Evolutionary conservation across 2,797 vertebrate species (phyloP).

Genomic region (Neoniphon sammara): DNA sequence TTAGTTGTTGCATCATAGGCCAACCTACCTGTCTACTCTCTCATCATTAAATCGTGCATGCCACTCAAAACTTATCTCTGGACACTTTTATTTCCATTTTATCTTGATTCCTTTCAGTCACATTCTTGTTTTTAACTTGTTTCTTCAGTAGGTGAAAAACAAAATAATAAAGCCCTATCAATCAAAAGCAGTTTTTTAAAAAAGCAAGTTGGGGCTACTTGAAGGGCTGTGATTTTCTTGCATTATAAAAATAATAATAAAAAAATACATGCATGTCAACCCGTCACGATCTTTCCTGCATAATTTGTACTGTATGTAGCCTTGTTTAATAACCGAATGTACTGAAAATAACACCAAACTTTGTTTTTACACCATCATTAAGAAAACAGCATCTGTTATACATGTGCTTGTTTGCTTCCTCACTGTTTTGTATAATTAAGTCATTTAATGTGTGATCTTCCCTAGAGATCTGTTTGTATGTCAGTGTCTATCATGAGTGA

Average conservation of each 20-base stretch:
- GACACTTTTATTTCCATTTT: conserved; percentile 68
- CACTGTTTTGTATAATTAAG: conserved; percentile 85
- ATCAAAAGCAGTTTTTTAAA: neutral
- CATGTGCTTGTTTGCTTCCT: conserved; percentile 80
- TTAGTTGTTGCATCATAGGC: conserved; percentile 62
- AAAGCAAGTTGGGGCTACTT: conserved; percentile 74
- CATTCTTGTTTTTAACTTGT: conserved; percentile 57
- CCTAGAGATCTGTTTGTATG: conserved; percentile 58
- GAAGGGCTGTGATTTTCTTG: conserved; percentile 84
- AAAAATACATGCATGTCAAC: conserved; percentile 81
- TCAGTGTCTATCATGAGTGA: conserved; percentile 70
- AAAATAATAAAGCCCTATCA: neutral
- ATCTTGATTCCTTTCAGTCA: conserved; percentile 80
- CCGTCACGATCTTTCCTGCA: conserved; percentile 70
- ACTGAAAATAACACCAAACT: conserved; percentile 72
- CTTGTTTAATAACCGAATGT: conserved; percentile 84
- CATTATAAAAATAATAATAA: conserved; percentile 46
- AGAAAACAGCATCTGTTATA: conserved; percentile 41
- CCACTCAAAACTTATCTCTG: conserved; percentile 82
- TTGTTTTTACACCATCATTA: conserved; percentile 78
- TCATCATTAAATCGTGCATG: conserved; percentile 86
- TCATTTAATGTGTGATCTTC: conserved; percentile 75
- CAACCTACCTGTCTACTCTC: conserved; percentile 77
- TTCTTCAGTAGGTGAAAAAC: conserved; percentile 52
- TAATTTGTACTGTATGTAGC: conserved; percentile 75